Evolutionary conservation across 1,140 invertebrate species (phyloP).

Genomic region (Samia ricini): DNA sequence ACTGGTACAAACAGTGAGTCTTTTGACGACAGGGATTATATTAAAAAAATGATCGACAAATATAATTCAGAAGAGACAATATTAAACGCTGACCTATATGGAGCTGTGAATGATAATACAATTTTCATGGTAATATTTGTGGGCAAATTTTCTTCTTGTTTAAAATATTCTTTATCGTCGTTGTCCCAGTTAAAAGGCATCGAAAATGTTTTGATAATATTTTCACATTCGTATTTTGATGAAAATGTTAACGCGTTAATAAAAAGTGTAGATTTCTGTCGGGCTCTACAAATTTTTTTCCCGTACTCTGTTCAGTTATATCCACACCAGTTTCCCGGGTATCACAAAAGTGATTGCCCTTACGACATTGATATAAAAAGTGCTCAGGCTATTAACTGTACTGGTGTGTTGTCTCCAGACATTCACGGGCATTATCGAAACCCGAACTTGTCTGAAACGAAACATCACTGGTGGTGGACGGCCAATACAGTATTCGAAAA

Average conservation of each 20-base stretch:
- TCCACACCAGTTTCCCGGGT: slow-evolving; percentile 42
- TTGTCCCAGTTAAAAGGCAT: slow-evolving; percentile 38
- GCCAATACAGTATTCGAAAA: slow-evolving; percentile 47
- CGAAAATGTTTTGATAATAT: slow-evolving; percentile 40
- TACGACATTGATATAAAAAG: slow-evolving; percentile 22
- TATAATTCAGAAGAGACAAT: slow-evolving; percentile 34
- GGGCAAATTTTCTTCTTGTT: slow-evolving; percentile 20
- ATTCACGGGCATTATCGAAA: slow-evolving; percentile 37
- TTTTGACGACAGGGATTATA: slow-evolving; percentile 9
- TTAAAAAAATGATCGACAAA: slow-evolving; percentile 20
- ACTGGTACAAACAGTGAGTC: neutral
- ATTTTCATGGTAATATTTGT: slow-evolving; percentile 40
- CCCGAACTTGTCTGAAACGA: slow-evolving; percentile 28
- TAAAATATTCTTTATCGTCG: slow-evolving; percentile 43
- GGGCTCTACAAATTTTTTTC: slow-evolving; percentile 50
- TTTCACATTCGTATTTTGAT: slow-evolving; percentile 45
- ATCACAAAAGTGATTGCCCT: slow-evolving; percentile 32
- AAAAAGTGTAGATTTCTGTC: slow-evolving; percentile 41
- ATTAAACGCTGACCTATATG: slow-evolving; percentile 36
- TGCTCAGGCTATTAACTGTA: slow-evolving; percentile 34
- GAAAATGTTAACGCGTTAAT: slow-evolving; percentile 35
- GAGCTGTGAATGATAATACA: slow-evolving; percentile 25
- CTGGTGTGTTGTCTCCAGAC: slow-evolving; percentile 29
- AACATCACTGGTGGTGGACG: slow-evolving; percentile 59
- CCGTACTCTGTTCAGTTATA: slow-evolving; percentile 45